Evolutionary conservation across 2,797 vertebrate species (phyloP).

Genomic region (Esox masquinongy): DNA sequence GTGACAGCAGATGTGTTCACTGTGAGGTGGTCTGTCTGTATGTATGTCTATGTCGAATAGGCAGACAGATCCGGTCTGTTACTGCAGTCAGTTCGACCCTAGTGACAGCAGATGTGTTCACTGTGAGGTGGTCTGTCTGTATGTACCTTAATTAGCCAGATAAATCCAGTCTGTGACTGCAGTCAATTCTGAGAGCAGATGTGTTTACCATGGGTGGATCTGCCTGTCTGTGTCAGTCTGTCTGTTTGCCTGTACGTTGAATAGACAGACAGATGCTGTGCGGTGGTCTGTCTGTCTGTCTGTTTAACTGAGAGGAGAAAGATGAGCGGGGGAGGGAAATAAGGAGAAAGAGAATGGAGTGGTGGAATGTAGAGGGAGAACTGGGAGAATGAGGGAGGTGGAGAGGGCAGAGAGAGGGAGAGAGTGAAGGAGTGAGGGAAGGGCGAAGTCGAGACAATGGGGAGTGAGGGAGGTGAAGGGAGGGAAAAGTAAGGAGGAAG

Average conservation of each 20-base stretch:
- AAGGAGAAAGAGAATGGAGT: no score
- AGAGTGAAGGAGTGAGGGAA: neutral
- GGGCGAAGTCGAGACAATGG: neutral
- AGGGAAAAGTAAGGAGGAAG: constrained; percentile 3
- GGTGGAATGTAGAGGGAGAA: neutral
- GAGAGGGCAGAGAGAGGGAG: neutral
- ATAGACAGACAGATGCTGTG: no score
- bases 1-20: no score
- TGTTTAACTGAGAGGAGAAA: no score
- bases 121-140: no score
- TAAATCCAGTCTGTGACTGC: neutral
- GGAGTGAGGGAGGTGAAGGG: neutral
- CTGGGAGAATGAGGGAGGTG: neutral
- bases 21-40: no score
- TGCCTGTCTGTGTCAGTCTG: no score
- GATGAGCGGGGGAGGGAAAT: neutral
- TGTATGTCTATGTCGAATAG: neutral
- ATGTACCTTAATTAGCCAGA: neutral
- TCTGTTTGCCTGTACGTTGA: no score
- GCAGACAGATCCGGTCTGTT: neutral
- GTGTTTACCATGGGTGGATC: neutral
- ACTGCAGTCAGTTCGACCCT: neutral
- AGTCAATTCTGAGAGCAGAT: neutral
- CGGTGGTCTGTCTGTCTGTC: no score
- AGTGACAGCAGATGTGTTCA: no score